Conservation (phyloP, 2,888 invertebrate genomes). For the Ornithoptera priamus region DNA sequence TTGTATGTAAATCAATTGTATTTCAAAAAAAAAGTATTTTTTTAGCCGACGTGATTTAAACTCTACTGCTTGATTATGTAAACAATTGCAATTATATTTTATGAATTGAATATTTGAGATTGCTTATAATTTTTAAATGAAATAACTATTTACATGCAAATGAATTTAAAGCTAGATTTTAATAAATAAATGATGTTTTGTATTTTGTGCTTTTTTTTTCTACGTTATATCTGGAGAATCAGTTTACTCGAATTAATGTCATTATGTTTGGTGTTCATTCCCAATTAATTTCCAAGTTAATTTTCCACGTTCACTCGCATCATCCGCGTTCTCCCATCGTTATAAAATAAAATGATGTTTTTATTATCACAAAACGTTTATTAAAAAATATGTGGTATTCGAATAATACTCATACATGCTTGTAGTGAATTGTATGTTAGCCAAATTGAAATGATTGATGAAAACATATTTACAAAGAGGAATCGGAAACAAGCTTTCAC, state of each 20-base stretch:
- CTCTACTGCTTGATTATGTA: too few species aligned
- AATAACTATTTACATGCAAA: neutral
- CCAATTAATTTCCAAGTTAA: too few species aligned
- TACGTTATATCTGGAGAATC: neutral
- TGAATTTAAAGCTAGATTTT: neutral
- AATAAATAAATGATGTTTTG: neutral
- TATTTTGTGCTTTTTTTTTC: neutral
- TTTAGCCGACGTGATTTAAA: too few species aligned
- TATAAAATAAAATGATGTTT: neutral
- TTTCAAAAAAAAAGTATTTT: too few species aligned
- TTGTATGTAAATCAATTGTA: conserved; percentile 34
- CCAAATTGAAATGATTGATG: neutral
- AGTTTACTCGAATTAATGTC: neutral
- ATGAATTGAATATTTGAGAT: neutral
- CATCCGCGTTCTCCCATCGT: too few species aligned
- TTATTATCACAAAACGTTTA: conserved; percentile 31
- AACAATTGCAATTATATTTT: neutral
- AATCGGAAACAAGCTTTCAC: neutral
- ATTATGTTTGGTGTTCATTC: neutral
- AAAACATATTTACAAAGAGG: neutral
- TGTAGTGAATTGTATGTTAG: neutral
- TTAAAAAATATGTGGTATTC: conserved; percentile 24
- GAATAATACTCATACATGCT: conserved; percentile 21
- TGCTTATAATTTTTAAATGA: too few species aligned
- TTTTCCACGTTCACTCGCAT: too few species aligned